Evolutionary conservation across 2,113 vertebrate species (phyloP), one percentile per base, ranked within the genome.

Genomic region (Silurus glanis): DNA sequence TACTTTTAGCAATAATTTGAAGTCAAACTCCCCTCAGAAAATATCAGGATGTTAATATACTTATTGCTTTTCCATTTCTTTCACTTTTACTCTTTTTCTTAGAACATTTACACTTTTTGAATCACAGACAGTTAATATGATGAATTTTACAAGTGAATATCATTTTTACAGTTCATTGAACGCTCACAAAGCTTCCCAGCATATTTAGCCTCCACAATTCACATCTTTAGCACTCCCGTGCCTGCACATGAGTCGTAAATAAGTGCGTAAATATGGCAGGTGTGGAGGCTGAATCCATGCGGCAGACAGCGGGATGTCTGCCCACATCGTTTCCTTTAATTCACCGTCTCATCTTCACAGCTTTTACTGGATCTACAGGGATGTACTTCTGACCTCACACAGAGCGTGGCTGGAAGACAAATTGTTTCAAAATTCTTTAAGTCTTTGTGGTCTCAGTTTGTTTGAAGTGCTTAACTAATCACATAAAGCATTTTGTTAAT

Each of bases 241-340:
- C 51, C 53, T 87, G 81, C 72, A 10, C 25, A 76, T 47, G 19
- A 49, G 45, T 83, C 71, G 16, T 75, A 83, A 82, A 82, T 82
- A 82, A 86, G 67, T 61, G 19, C 17, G 8, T 66, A 25, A 75
- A 83, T 66, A 58, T 76, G 61, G 67, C 66, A 80, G 85, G 78
- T 76, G 59, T 23, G 76, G 21, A 66, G n/a, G 69, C 71, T 58
- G 78, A 84, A 19, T n/a, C 82, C 82, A 89, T 67, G 76, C 84
- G 85, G 82, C 23, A 74, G 51, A 81, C 85, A 89, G 45, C 80
- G 86, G 72, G 62, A 80, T 80, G 84, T 78, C 56, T 47, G 79
- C 62, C 72, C n/a, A 16, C 17, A 49, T 14, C 21, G 28, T 55
- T 83, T 82, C 72, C 85, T 84, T 84, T 79, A 66, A 83, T 76